A percentile compares a stretch with the other conserved stretches of the same genome.
Conservation (phyloP, 2,888 invertebrate genomes). For the Scaptomyza parva region DNA sequence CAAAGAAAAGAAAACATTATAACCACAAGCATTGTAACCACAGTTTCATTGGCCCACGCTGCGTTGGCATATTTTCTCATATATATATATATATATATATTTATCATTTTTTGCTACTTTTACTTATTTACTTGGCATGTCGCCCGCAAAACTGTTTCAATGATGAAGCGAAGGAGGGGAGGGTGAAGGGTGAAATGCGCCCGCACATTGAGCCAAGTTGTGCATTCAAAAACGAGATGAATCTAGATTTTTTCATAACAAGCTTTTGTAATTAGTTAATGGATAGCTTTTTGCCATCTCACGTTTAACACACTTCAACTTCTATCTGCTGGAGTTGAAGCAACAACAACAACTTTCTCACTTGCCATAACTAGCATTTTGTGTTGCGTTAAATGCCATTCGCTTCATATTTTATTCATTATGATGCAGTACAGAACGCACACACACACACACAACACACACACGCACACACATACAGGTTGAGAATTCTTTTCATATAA, state of each 20-base stretch:
- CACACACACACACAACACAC: too few relatives aligned
- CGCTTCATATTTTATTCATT: conserved; percentile 54
- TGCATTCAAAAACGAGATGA: conserved; percentile 43
- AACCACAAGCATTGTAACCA: conserved; percentile 55
- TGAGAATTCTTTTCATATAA: conserved; percentile 23
- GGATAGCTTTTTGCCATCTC: conserved; percentile 46
- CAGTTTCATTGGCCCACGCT: conserved; percentile 47
- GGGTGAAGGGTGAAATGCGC: background rate
- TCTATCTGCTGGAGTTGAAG: conserved; percentile 19
- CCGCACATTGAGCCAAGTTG: conserved; percentile 24
- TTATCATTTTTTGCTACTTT: conserved; percentile 14
- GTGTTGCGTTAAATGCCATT: conserved; percentile 52
- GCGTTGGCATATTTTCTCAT: conserved; percentile 59
- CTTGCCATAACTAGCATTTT: conserved; percentile 13
- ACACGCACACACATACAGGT: too few relatives aligned
- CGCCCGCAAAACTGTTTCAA: conserved; percentile 54
- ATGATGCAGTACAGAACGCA: too few relatives aligned
- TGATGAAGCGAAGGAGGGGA: conserved; percentile 11
- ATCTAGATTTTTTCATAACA: conserved; percentile 62
- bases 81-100: conserved; percentile 42
- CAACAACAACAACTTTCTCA: too few relatives aligned
- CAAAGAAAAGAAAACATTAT: conserved; percentile 19
- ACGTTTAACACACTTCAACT: conserved; percentile 7
- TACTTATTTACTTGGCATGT: conserved; percentile 50
- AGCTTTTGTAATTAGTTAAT: conserved; percentile 78